Base-by-base conservation (phyloP, 2,888 invertebrate genomes). In the Strigamia crassipes region DNA sequence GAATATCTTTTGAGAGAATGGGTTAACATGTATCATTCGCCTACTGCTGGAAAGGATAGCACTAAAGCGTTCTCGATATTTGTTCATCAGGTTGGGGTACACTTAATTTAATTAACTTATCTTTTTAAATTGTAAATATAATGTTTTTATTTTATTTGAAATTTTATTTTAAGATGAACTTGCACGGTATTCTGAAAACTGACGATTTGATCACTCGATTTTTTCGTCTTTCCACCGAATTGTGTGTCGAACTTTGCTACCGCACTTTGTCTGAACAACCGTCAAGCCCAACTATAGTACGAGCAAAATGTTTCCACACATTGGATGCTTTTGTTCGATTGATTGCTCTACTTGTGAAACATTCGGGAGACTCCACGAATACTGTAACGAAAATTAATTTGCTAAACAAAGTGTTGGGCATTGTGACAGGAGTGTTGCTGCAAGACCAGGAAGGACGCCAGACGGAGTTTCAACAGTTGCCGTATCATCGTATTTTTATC, bases 171-270 rank as follows among this genome's bases (percentile, higher is more conserved):
- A 87, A 97, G 88, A 96, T 99, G 97, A 97, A 97, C 88, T 92
- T 95, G 86, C 94, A 96, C 85, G 96, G 99, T 5, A 96, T 99
- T 83, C 90, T 98, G 81, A 98, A 98, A 88, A 97, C 97, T 0
- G 99, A 99, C 87, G 99, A 99, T 87, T 91, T 97, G 86, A 97
- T 99, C 84, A 96, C 97, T 0, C 90, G 98, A 82, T 99, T 99
- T 90, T 98, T 99, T 91, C 92, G 99, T 73, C 92, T 98, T 83
- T 96, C 97, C 82, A 96, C 97, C 0, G 97, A 98, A 88, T 93
- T 97, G 91, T 98, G 98, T 88, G 94, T 98, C 1, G 97, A 98
- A 87, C 92, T 96, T 82, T 96, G 97, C 51, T 97, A 97, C 87
- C 92, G 96, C 83, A 92, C 92, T 81, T 89, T 96, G 12, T 91